Conservation (phyloP, 1,140 invertebrate species). For the Drosophila pseudoobscura region DNA sequence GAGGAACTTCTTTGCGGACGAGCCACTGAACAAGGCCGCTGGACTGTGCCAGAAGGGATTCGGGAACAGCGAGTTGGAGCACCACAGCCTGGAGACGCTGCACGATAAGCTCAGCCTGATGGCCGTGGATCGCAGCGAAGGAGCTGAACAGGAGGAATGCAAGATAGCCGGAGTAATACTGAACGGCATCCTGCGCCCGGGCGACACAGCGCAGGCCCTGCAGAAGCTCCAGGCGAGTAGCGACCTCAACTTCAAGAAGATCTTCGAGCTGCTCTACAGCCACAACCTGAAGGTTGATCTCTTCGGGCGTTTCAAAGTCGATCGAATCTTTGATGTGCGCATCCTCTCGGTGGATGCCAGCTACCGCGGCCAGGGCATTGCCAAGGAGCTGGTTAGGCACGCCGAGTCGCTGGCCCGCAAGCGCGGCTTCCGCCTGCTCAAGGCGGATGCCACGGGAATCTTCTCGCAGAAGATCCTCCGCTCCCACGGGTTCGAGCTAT, state of each 20-base stretch:
- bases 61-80: conserved; percentile 88
- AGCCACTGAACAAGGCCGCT: conserved; percentile 91
- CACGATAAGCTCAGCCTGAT: conserved; percentile 89
- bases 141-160: conserved; percentile 9
- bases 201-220: conserved; percentile 85
- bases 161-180: conserved; percentile 88
- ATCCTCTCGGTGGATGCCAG: conserved; percentile 90
- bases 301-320: conserved; percentile 87
- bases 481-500: conserved; percentile 87
- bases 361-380: conserved; percentile 88
- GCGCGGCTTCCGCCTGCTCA: conserved; percentile 89
- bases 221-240: conserved; percentile 85
- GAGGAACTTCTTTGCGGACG: conserved; percentile 90
- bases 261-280: conserved; percentile 87
- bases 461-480: conserved; percentile 90
- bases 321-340: conserved; percentile 90
- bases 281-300: conserved; percentile 86
- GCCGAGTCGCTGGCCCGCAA: conserved; percentile 87
- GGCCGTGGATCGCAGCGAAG: conserved; percentile 81
- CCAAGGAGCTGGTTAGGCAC: conserved; percentile 87
- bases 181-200: conserved; percentile 86
- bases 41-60: conserved; percentile 87
- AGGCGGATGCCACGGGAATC: conserved; percentile 90
- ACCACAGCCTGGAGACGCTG: conserved; percentile 88
- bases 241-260: conserved; percentile 87